Conservation (phyloP, 2,113 vertebrate species). For the cattle (Bos taurus) region DNA sequence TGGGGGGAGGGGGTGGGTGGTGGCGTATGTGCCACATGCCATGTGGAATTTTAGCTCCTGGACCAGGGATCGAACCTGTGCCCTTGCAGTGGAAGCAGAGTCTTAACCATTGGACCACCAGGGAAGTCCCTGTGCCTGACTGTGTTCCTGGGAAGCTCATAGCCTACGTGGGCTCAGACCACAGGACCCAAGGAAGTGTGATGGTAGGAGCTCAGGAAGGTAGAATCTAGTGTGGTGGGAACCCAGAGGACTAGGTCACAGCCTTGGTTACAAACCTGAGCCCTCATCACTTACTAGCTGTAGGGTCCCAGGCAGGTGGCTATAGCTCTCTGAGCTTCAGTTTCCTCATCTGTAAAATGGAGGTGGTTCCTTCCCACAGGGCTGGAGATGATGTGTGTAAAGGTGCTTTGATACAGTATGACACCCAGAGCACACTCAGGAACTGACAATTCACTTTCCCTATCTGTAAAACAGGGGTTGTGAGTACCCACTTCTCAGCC, state of each 20-base stretch:
- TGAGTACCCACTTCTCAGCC: not conserved
- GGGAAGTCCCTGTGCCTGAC: not conserved
- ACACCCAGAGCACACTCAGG: not conserved
- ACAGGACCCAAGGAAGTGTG: not conserved
- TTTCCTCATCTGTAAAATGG: not conserved
- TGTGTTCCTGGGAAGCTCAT: not conserved
- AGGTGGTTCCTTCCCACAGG: not conserved
- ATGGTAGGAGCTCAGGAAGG: not conserved
- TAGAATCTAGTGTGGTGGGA: not conserved
- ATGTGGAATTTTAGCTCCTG: not conserved
- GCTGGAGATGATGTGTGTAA: not conserved
- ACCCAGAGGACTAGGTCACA: not conserved
- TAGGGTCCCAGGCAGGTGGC: not conserved
- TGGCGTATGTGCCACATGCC: not conserved
- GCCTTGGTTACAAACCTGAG: not conserved
- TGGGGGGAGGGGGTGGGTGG: fast-evolving
- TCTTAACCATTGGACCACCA: not conserved
- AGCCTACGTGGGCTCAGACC: not conserved
- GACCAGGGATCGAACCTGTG: not conserved
- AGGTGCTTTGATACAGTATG: not conserved
- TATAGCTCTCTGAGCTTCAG: not conserved
- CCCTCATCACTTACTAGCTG: not conserved
- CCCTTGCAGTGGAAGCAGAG: not conserved
- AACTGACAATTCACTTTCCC: not conserved
- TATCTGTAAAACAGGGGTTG: not conserved